phyloP scores from a whole-genome alignment of 37 sponge, comb jelly and placozoan genomes.

The Aphrocallistes beatrix region DNA sequence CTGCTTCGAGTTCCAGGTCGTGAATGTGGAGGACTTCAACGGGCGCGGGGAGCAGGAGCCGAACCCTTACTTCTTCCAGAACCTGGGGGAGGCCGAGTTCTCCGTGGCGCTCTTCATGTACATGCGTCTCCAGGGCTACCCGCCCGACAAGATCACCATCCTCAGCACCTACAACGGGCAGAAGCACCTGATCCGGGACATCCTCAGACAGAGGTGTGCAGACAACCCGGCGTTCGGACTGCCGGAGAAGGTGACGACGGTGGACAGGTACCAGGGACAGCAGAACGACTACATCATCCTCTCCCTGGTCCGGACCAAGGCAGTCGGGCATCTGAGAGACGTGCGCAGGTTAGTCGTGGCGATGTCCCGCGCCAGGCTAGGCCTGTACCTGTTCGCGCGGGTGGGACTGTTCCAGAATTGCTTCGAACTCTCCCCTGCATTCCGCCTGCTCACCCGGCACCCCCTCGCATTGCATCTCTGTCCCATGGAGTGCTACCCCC shows the following conservation, averaged over 20 bases:
- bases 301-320: conserved; percentile 84
- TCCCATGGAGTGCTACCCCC: conserved; percentile 71
- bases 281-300: conserved; percentile 99
- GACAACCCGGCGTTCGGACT: conserved; percentile 87
- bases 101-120: conserved; percentile 92
- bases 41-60: conserved; percentile 88
- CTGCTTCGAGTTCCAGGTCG: conserved; percentile 77
- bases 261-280: conserved; percentile 96
- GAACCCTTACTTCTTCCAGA: conserved; percentile 92
- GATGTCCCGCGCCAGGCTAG: conserved; percentile 94
- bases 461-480: conserved; percentile 60
- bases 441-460: conserved; percentile 52
- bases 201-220: conserved; percentile 82
- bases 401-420: conserved; percentile 75
- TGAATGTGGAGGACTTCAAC: conserved; percentile 92
- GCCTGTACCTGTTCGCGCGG: conserved; percentile 84
- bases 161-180: conserved; percentile 99
- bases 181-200: conserved; percentile 95
- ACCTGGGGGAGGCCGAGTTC: conserved; percentile 94
- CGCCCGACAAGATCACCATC: conserved; percentile 89
- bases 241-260: conserved; percentile 88
- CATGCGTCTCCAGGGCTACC: conserved; percentile 95
- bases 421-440: conserved; percentile 90
- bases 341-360: conserved; percentile 94
- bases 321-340: conserved; percentile 87